Evolutionary conservation across 2,888 invertebrate genomes (phyloP).

Genomic region (Nemoura dubitans): DNA sequence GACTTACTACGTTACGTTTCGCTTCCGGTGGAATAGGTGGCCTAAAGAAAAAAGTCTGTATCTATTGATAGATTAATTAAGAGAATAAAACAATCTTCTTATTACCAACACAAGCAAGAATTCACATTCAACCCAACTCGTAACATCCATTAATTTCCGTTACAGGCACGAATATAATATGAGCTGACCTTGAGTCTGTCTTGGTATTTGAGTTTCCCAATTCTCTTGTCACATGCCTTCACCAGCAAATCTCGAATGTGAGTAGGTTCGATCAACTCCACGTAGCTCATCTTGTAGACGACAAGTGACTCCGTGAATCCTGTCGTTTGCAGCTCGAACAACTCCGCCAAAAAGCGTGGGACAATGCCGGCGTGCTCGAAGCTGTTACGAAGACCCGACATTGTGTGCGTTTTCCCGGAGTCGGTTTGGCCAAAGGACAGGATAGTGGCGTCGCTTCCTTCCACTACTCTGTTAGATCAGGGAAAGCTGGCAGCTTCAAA

Average conservation of each 20-base stretch:
- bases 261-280: not conserved
- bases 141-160: too few relatives aligned
- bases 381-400: not conserved
- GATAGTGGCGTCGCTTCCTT: constrained; percentile 8
- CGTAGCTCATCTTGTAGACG: constrained; percentile 24
- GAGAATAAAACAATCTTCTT: too few relatives aligned
- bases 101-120: too few relatives aligned
- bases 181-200: not conserved
- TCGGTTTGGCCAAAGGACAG: constrained; percentile 9
- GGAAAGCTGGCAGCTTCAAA: too few relatives aligned
- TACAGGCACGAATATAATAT: too few relatives aligned
- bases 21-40: too few relatives aligned
- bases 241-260: not conserved
- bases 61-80: too few relatives aligned
- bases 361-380: not conserved
- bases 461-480: not conserved
- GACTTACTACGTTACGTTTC: too few relatives aligned
- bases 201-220: not conserved
- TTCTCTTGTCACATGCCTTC: not conserved
- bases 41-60: too few relatives aligned
- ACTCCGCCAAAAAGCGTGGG: not conserved
- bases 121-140: too few relatives aligned
- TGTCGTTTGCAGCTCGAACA: constrained; percentile 19
- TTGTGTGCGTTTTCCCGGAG: constrained; percentile 23
- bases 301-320: too few relatives aligned